Evolutionary conservation across 2,888 invertebrate species (phyloP), one percentile per base, ranked within the genome.

Genomic region (Slavum lentiscoides): DNA sequence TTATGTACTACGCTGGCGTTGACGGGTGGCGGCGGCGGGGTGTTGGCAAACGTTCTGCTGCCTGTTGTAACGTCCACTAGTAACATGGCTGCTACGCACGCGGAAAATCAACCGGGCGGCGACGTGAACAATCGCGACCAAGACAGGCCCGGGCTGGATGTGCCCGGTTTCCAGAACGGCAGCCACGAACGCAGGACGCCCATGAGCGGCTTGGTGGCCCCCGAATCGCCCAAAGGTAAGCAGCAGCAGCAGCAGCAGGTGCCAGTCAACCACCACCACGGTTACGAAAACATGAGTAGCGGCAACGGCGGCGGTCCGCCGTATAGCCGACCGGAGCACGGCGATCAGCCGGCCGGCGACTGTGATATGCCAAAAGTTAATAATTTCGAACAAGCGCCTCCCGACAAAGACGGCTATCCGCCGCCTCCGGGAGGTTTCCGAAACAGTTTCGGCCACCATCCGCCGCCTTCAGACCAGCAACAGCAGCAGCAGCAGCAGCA

Each of bases 11-110:
- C 80, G 64, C 70, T 80, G 64, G 39, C 70, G 80, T 80, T 80
- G 70, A 80, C 80, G 70, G 70, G 80, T 80, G 80, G 80, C 58
- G 80, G 80, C 64, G 80, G 80, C 80, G 80, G 80, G 80, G 80
- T 80, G 80, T 80, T 80, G 80, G 80, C 80, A 80, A 80, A 80
- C 80, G 80, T 80, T 80, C 80, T 80, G 80, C 80, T 80, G 80
- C 80, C 80, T 55, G 64, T 80, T 55, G 55, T 72, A 64, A 62
- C 80, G 69, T 70, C 84, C 85, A 30, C 30, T 30, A 30, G 30
- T 30, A 92, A 92, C 91, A 92, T 92, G 92, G 92, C 92, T 91
- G 92, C 92, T 90, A 92, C 92, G 90, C 92, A 92, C 91, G 91
- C 92, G 89, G 92, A 92, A 90, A 90, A 91, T 89, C 92, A 92